Evolutionary conservation across 2,113 vertebrate genomes (phyloP).

Genomic region (Leucopternis melanops): DNA sequence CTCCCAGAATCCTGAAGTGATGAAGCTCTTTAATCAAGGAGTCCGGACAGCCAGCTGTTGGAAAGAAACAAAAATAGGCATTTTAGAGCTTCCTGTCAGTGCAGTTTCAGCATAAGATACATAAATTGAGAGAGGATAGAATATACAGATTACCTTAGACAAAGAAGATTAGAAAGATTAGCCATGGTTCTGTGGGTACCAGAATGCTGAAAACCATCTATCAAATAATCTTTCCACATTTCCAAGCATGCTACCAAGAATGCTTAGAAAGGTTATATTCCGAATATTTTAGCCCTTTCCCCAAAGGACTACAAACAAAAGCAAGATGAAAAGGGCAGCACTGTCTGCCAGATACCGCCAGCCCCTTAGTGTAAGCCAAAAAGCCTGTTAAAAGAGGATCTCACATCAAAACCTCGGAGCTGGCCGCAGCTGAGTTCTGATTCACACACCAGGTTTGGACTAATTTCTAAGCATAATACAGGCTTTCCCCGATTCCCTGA

Average conservation of each 20-base stretch:
- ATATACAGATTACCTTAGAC: slow-evolving; percentile 42
- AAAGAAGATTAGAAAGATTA: slow-evolving; percentile 60
- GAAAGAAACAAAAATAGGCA: slow-evolving; percentile 41
- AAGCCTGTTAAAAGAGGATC: slow-evolving; percentile 31
- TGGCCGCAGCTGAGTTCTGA: slow-evolving; percentile 9
- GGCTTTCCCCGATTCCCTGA: neutral
- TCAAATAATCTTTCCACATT: slow-evolving; percentile 32
- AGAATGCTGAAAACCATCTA: slow-evolving; percentile 24
- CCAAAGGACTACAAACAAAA: slow-evolving; percentile 40
- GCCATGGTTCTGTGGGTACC: neutral
- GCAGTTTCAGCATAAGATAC: neutral
- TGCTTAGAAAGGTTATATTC: slow-evolving; percentile 29
- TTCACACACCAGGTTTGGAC: neutral
- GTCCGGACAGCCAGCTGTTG: slow-evolving; percentile 82
- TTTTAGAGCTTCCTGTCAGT: slow-evolving; percentile 10
- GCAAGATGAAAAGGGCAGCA: slow-evolving; percentile 39
- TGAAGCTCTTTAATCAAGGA: slow-evolving; percentile 90
- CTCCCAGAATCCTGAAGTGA: slow-evolving; percentile 89
- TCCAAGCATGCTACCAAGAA: slow-evolving; percentile 5
- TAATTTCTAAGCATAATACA: neutral
- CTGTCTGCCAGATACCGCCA: neutral
- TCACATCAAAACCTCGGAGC: neutral
- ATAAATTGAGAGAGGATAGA: neutral
- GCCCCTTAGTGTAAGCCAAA: neutral
- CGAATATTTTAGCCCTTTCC: slow-evolving; percentile 27